phyloP scores from a whole-genome alignment of 2,113 vertebrate genomes.

The Odocoileus virginianus region DNA sequence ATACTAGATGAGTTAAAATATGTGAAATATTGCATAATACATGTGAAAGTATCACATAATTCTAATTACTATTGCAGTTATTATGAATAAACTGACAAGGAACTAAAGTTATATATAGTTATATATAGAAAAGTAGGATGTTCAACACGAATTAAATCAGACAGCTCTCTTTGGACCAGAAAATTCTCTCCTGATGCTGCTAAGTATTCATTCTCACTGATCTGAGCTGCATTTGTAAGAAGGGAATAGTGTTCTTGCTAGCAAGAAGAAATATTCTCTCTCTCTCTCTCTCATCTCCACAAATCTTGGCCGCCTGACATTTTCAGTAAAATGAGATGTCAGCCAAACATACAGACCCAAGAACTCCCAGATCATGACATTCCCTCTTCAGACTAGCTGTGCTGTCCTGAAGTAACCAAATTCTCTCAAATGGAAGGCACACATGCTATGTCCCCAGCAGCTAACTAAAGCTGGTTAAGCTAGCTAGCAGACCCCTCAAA shows the following conservation, averaged over 20 bases:
- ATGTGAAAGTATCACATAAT: neutral
- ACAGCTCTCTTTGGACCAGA: slow-evolving; percentile 61
- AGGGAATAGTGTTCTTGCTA: slow-evolving; percentile 36
- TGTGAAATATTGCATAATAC: neutral
- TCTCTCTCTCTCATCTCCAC: neutral
- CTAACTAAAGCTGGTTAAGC: neutral
- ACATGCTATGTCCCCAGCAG: neutral
- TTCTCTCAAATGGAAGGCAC: neutral
- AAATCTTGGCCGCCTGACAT: neutral
- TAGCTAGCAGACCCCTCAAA: neutral
- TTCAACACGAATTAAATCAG: slow-evolving; percentile 55
- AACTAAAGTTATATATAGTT: slow-evolving; percentile 19
- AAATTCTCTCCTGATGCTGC: slow-evolving; percentile 33
- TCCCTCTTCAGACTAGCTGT: neutral
- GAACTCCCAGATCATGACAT: neutral
- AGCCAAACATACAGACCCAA: neutral
- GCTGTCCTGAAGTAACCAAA: neutral
- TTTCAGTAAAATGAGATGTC: slow-evolving; percentile 18
- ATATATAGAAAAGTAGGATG: neutral
- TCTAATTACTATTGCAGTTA: neutral
- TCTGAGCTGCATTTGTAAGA: slow-evolving; percentile 45
- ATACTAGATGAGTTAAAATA: neutral
- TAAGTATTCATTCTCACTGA: slow-evolving; percentile 33
- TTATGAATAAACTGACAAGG: slow-evolving; percentile 23
- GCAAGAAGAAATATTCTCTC: neutral